phyloP scores from a whole-genome alignment of 1,140 invertebrate species.

The Sycobia sp. region DNA sequence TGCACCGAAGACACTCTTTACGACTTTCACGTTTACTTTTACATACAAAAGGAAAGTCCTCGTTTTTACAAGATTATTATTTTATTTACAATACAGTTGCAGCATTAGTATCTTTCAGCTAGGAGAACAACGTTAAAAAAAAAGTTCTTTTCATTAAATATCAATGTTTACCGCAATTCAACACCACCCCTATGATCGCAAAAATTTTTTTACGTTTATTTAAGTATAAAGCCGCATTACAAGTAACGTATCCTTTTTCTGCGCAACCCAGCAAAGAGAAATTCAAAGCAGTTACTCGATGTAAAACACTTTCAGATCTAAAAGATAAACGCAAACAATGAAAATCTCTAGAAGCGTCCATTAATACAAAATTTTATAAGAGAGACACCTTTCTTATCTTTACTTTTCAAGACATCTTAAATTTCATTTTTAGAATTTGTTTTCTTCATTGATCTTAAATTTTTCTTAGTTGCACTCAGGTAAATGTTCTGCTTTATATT shows the following conservation, averaged over 20 bases:
- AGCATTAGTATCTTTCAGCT: not conserved
- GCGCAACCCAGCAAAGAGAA: conserved; percentile 35
- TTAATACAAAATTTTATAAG: not conserved
- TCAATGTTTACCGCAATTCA: conserved; percentile 12
- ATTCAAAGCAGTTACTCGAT: too few species aligned
- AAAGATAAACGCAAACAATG: not conserved
- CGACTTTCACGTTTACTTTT: conserved; percentile 9
- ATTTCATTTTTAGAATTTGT: conserved; percentile 2
- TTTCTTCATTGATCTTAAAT: conserved; percentile 17
- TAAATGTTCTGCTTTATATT: not conserved
- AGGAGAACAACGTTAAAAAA: not conserved
- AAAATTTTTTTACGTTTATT: conserved; percentile 9
- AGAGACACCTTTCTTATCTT: not conserved
- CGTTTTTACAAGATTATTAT: conserved; percentile 11
- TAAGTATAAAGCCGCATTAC: conserved; percentile 44
- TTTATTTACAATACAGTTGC: conserved; percentile 31
- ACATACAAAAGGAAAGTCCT: conserved; percentile 1
- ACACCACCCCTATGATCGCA: too few species aligned
- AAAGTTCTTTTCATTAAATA: conserved; percentile 3
- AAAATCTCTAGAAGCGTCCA: too few species aligned
- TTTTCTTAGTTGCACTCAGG: conserved; percentile 5
- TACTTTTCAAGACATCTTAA: conserved; percentile 32
- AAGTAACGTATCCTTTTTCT: conserved; percentile 18
- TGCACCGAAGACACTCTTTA: conserved; percentile 4
- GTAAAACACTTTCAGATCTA: not conserved